Conservation (phyloP, 1,140 invertebrate species). For the Steinernema feltiae region DNA sequence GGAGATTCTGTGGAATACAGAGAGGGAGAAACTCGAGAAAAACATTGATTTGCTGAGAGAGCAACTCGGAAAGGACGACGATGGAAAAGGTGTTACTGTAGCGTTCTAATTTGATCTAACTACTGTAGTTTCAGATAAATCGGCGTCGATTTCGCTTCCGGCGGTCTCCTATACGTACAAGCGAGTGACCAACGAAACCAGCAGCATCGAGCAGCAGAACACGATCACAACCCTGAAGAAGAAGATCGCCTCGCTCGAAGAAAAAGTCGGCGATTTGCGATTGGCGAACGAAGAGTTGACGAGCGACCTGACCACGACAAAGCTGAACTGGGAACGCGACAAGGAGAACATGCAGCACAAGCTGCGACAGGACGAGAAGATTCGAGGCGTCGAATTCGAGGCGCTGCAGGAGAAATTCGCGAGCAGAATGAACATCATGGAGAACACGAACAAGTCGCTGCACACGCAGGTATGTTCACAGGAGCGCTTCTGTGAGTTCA, state of each 20-base stretch:
- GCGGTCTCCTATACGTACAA: background rate
- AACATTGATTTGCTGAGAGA: constrained; percentile 26
- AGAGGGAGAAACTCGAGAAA: constrained; percentile 28
- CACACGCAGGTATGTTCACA: constrained; percentile 45
- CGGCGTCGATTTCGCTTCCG: background rate
- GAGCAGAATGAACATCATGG: constrained; percentile 53
- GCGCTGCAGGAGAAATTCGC: constrained; percentile 52
- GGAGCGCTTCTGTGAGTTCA: background rate
- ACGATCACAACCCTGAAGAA: background rate
- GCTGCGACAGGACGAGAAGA: constrained; percentile 50
- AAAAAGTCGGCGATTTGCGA: constrained; percentile 37
- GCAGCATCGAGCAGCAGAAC: background rate
- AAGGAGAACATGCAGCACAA: constrained; percentile 47
- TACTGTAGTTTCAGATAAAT: background rate
- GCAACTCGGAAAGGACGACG: background rate
- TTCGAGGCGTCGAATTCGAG: constrained; percentile 45
- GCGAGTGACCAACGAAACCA: background rate
- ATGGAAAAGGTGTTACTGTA: constrained; percentile 30
- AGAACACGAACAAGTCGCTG: constrained; percentile 50
- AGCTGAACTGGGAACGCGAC: constrained; percentile 38
- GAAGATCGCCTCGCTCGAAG: constrained; percentile 23
- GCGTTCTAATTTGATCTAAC: background rate
- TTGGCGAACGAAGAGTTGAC: constrained; percentile 45
- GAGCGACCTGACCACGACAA: constrained; percentile 34
- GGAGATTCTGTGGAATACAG: constrained; percentile 31